phyloP scores from a whole-genome alignment of 2,113 vertebrate genomes.

The Castor canadensis region DNA sequence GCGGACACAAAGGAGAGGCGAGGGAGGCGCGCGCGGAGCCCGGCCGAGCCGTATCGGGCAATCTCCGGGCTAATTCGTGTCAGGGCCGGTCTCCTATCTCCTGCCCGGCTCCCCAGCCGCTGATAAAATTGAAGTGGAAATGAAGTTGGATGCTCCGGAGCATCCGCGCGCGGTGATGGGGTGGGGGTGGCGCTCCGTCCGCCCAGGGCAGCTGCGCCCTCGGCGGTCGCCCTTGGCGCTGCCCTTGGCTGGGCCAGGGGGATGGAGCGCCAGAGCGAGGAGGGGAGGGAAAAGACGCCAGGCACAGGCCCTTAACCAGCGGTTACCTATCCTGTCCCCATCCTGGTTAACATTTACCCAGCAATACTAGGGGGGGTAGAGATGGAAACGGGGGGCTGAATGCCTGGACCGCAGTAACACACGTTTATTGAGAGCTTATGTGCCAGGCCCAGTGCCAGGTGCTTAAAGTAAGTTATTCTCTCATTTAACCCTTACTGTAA shows the following conservation, averaged over 20 bases:
- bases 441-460: conserved; percentile 20
- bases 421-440: conserved; percentile 5
- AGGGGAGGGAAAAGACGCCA: neutral
- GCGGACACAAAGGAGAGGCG: conserved; percentile 52
- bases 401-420: neutral
- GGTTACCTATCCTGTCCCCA: neutral
- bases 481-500: neutral
- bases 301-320: neutral
- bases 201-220: conserved; percentile 84
- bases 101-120: conserved; percentile 92
- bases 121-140: conserved; percentile 99
- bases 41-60: conserved; percentile 92
- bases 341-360: neutral
- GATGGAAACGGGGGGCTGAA: neutral
- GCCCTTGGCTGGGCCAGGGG: conserved; percentile 86
- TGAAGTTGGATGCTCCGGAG: conserved; percentile 95
- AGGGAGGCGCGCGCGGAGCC: conserved; percentile 76
- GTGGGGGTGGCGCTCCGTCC: conserved; percentile 87
- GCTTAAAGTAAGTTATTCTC: neutral
- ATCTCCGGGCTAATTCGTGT: conserved; percentile 97
- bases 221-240: conserved; percentile 89
- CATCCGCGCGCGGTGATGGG: conserved; percentile 86
- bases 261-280: neutral
- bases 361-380: neutral
- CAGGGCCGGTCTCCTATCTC: conserved; percentile 96